Conservation (phyloP, 2,888 invertebrate species). For the Aphidius colemani region DNA sequence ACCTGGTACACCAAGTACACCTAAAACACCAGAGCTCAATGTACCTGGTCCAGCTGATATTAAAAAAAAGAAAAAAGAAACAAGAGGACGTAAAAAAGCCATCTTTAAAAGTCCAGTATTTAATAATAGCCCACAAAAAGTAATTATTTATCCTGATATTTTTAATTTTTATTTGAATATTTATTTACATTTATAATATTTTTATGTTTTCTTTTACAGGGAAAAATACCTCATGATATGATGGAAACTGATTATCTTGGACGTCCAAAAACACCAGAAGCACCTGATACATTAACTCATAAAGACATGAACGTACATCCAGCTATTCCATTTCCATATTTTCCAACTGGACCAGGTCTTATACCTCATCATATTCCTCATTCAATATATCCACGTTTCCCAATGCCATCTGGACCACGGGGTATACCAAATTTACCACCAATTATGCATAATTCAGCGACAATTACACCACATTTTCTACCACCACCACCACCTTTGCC, state of each 20-base stretch:
- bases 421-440: slow-evolving; percentile 65
- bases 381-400: slow-evolving; percentile 63
- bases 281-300: slow-evolving; percentile 45
- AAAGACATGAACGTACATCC: slow-evolving; percentile 62
- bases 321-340: slow-evolving; percentile 61
- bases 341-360: slow-evolving; percentile 65
- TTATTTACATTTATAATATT: neutral
- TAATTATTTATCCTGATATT: slow-evolving; percentile 23
- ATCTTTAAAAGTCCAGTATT: slow-evolving; percentile 53
- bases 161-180: neutral
- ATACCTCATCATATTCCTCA: slow-evolving; percentile 63
- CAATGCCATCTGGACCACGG: slow-evolving; percentile 59
- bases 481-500: slow-evolving; percentile 67
- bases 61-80: slow-evolving; percentile 62
- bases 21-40: slow-evolving; percentile 66
- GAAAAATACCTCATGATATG: slow-evolving; percentile 42
- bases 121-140: slow-evolving; percentile 52
- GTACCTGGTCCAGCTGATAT: slow-evolving; percentile 63
- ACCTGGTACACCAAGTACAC: slow-evolving; percentile 64
- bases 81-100: slow-evolving; percentile 63
- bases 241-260: slow-evolving; percentile 48
- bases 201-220: slow-evolving; percentile 34
- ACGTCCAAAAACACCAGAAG: slow-evolving; percentile 58
- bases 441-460: slow-evolving; percentile 63
- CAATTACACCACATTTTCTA: slow-evolving; percentile 29